Evolutionary conservation across 2,797 vertebrate genomes (phyloP).

Genomic region (Aeoliscus strigatus): DNA sequence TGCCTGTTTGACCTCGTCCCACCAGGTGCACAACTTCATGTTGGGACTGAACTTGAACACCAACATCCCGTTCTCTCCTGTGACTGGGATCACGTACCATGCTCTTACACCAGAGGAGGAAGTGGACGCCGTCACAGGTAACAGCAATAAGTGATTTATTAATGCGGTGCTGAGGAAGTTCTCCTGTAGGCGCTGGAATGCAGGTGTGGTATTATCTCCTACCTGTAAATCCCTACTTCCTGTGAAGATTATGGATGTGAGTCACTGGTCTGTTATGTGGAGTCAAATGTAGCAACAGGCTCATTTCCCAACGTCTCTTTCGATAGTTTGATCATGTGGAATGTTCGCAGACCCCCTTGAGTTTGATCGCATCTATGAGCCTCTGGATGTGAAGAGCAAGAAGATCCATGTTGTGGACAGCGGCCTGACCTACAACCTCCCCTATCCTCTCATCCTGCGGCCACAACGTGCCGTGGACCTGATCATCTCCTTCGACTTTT

Average conservation of each 20-base stretch:
- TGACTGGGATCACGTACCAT: constrained; percentile 56
- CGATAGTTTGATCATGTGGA: neutral
- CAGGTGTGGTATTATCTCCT: constrained; percentile 2
- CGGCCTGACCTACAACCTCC: constrained; percentile 94
- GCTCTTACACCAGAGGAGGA: constrained; percentile 78
- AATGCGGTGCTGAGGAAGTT: too few relatives aligned
- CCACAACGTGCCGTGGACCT: constrained; percentile 89
- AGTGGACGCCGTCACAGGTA: constrained; percentile 87
- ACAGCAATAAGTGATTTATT: neutral
- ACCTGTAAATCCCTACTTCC: neutral
- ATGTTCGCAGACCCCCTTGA: constrained; percentile 86
- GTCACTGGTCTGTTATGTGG: neutral
- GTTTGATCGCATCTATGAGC: constrained; percentile 94
- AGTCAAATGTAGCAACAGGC: too few relatives aligned
- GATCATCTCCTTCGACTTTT: constrained; percentile 97
- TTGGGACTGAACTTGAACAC: constrained; percentile 92
- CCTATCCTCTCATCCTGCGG: constrained; percentile 89
- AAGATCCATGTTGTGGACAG: constrained; percentile 98
- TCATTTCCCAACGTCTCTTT: neutral
- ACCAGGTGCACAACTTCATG: constrained; percentile 96
- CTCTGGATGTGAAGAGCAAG: constrained; percentile 95
- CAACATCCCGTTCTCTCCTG: constrained; percentile 79
- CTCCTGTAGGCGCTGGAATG: neutral
- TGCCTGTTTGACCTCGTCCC: neutral
- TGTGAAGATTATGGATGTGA: neutral